Percentiles rank a stretch among this genome's conserved stretches.
phyloP scores from a whole-genome alignment of 2,888 invertebrate genomes.

The Leptogaster cylindrica region DNA sequence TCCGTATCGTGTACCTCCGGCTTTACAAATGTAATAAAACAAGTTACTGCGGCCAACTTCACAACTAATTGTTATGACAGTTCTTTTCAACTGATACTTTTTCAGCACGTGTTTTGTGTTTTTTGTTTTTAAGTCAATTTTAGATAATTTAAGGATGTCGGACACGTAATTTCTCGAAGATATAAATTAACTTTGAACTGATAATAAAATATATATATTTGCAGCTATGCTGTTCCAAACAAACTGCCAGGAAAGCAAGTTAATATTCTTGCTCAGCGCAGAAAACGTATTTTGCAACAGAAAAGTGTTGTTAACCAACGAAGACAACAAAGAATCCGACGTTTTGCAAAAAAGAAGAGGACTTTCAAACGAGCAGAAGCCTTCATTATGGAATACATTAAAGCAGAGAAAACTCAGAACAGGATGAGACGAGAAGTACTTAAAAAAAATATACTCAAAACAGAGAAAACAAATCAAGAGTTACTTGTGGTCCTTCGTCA shows the following conservation, averaged over 20 bases:
- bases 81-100: not conserved
- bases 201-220: not conserved
- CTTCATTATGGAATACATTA: constrained; percentile 58
- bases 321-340: constrained; percentile 54
- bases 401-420: constrained; percentile 58
- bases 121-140: not conserved
- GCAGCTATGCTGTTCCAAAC: constrained; percentile 60
- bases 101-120: not conserved
- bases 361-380: constrained; percentile 60
- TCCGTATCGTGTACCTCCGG: too few relatives aligned
- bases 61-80: not conserved
- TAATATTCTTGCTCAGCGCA: constrained; percentile 60
- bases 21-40: too few relatives aligned
- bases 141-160: constrained; percentile 52
- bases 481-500: constrained; percentile 59
- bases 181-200: not conserved
- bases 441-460: constrained; percentile 52
- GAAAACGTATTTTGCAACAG: constrained; percentile 58
- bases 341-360: constrained; percentile 54
- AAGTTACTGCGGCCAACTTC: not conserved
- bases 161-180: constrained; percentile 56
- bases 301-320: constrained; percentile 56
- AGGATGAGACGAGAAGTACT: constrained; percentile 56
- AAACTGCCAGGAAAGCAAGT: constrained; percentile 62
- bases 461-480: constrained; percentile 54